Conservation (phyloP, 1,140 invertebrate species). For the Microplitis demolitor region DNA sequence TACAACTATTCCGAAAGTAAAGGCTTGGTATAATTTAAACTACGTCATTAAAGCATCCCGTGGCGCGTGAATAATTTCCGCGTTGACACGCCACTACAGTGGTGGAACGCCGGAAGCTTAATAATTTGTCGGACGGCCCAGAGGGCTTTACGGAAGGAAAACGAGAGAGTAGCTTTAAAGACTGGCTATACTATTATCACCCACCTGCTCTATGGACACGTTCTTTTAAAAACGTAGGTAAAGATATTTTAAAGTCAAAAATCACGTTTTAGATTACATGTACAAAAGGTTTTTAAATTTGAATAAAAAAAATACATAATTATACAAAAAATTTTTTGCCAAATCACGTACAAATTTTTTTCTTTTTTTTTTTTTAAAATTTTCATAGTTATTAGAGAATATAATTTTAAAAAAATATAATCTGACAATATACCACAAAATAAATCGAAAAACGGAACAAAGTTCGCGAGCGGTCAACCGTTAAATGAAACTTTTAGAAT, state of each 20-base stretch:
- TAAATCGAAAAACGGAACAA: conserved; percentile 22
- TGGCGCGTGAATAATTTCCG: conserved; percentile 35
- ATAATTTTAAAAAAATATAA: neutral
- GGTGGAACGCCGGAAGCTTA: conserved; percentile 31
- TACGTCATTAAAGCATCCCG: conserved; percentile 31
- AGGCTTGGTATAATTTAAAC: neutral
- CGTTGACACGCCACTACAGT: conserved; percentile 22
- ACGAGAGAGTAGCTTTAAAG: too few species aligned
- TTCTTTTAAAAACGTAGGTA: too few species aligned
- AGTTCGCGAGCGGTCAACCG: conserved; percentile 20
- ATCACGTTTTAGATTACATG: too few species aligned
- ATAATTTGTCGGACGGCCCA: conserved; percentile 27
- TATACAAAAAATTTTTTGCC: too few species aligned
- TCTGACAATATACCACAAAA: conserved; percentile 17
- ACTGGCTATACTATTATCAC: too few species aligned
- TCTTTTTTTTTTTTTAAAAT: neutral
- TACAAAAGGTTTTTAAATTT: too few species aligned
- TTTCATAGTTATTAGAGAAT: neutral
- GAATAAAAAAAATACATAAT: too few species aligned
- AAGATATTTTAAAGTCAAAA: too few species aligned
- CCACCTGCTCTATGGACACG: too few species aligned
- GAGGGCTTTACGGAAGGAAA: neutral
- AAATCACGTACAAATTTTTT: too few species aligned
- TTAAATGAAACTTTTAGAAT: conserved; percentile 30
- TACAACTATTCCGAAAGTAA: neutral